Base-by-base conservation (phyloP, 2,113 vertebrate species). In the Lasiurus cinereus region DNA sequence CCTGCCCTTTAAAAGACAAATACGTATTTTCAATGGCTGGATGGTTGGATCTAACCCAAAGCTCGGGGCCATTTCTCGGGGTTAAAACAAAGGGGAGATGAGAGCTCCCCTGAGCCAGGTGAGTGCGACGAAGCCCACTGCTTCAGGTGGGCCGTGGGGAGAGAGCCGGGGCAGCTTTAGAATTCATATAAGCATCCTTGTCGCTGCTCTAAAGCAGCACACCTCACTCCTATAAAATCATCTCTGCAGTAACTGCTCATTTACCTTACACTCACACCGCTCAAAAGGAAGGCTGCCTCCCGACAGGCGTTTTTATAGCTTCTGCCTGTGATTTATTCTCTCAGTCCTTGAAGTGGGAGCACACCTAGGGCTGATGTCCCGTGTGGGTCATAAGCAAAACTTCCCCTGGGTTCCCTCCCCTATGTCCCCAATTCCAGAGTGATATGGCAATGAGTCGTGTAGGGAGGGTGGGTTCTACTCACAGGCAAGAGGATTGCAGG, bases 1-100 rank as follows among this genome's bases (percentile, higher is more conserved):
- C 64, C 48, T 15, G 59, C 33, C 83, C 92, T 86, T 33, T 39
- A 95, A 86, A 92, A 96, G 78, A 88, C 88, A 92, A 78, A 93
- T 70, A 78, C 2, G n/a, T 52, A 39, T 69, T 83, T 91, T 70
- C 66, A 69, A 29, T 2, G 54, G 64, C 18, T 62, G 52, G 31
- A 66, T 0, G 1, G 69, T 43, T 83, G 3, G 78, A 70, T 86
- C 92, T 59, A 85, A 73, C 43, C 9, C 90, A 80, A 77, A 80
- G 83, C 31, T 43, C 91, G 16, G 21, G 72, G 91, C n/a, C 69
- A 15, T 83, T 93, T 36, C 74, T 77, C 85, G 86, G 64, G 12
- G 31, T 52, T 29, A 66, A 92, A 93, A 77, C 31, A 43, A 90
- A 69, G 69, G 70, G 31, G 54, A 64, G 64, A 78, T 52, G 16